Base-by-base conservation (phyloP, 2,888 invertebrate species). In the Polyommatus iphigenia region DNA sequence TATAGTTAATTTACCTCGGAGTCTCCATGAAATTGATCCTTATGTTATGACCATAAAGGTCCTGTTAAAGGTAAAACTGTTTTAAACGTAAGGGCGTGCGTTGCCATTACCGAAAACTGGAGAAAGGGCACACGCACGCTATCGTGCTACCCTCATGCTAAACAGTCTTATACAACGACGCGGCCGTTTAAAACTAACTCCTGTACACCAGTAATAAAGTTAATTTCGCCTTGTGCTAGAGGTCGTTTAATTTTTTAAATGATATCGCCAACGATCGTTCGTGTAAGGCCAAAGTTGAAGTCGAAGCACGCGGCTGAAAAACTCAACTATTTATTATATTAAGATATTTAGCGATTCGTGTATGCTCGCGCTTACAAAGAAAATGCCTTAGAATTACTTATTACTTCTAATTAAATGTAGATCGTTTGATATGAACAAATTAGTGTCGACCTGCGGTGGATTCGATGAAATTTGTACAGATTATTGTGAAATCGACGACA, bases 231-330 rank as follows among this genome's bases (percentile, higher is more conserved):
- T 59, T 81, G 78, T 18, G 50, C 1, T 6, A n/a, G 50, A 57
- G 79, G 76, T 18, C 57, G n/a, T 76, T 79, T 83, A 81, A 83
- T 84, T 86, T 88, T 87, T 88, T 86, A 81, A 82, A 85, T 83
- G 80, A 81, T 80, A 81, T 79, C 79, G 80, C 41, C 80, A 79
- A 82, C 82, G 81, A 84, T 83, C 84, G 87, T 82, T 85, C 90
- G 90, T 90, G 90, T 88, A 84, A 90, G 87, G 90, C 85, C 90
- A 90, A 88, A 90, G 91, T 90, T 90, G 88, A 85, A 80, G 82
- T 82, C 82, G 73, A 77, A 79, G 80, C 84, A 82, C 83, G 81
- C 84, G 85, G 82, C 82, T 83, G 83, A 84, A 81, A 81, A 79
- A 79, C 71, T 57, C 46, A 67, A 76, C 73, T 73, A 80, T 81